Conservation (phyloP, 2,113 vertebrate species). For the Beaufortia kweichowensis region DNA sequence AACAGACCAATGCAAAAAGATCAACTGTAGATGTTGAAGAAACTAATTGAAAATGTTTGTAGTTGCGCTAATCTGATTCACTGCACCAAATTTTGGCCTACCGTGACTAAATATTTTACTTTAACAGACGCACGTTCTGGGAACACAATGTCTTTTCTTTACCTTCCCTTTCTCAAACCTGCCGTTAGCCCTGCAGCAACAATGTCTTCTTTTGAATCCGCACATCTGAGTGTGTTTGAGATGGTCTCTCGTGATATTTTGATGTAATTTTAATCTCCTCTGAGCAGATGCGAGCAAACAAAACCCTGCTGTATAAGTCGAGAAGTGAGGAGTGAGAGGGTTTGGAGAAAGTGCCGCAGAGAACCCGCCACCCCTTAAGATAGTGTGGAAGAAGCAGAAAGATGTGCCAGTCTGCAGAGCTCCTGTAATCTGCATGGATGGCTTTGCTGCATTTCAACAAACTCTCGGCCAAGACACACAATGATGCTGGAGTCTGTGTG, state of each 20-base stretch:
- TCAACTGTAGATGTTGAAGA: too few species aligned
- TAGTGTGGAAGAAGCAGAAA: conserved; percentile 27
- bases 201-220: background rate
- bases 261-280: conserved; percentile 28
- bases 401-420: conserved; percentile 31
- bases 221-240: conserved; percentile 16
- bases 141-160: background rate
- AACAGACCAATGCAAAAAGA: too few species aligned
- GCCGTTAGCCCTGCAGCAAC: conserved; percentile 3
- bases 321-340: conserved; percentile 9
- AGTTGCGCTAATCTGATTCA: too few species aligned
- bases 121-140: background rate
- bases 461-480: conserved; percentile 24
- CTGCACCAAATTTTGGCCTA: background rate
- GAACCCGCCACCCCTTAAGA: conserved; percentile 11
- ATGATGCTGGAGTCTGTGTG: background rate
- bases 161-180: background rate
- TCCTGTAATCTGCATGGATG: conserved; percentile 37
- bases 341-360: conserved; percentile 33
- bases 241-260: conserved; percentile 40
- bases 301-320: conserved; percentile 17
- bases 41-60: too few species aligned
- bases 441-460: conserved; percentile 41
- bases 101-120: too few species aligned
- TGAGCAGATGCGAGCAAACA: conserved; percentile 36